Base-by-base conservation (phyloP, 2,113 vertebrate genomes). In the Albula goreensis region DNA sequence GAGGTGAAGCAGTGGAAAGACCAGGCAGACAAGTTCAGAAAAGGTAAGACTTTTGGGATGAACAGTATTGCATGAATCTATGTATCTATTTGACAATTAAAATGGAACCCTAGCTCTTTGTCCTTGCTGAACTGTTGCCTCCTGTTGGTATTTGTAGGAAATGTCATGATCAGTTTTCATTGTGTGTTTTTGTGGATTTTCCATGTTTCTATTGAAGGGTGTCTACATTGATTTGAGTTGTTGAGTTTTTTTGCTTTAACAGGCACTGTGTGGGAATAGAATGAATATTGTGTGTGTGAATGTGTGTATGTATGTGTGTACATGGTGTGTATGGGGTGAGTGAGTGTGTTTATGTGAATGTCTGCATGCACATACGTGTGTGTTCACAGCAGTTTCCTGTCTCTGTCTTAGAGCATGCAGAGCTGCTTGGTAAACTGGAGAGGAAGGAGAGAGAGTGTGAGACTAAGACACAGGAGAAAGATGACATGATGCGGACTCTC, bases 401-500 rank as follows among this genome's bases (percentile, higher is more conserved):
- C 66, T 51, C 31, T 8, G 31, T n/a, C 89, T 15, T 50, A 99
- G 98, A 99, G 22, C 97, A 99, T n/a, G 89, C 89, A 0, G 98
- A 99, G 89, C 93, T 99, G 81, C 90, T 96, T 89, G 96, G 91
- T 83, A 96, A 95, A 81, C 92, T 99, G 83, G 98, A 99, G 92
- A 96, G 95, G 93, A 99, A 99, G 88, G 98, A 99, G 87, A 90
- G 98, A 0, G 98, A 99, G 91, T 99, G 98, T 25, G 98, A 99
- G 31, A 97, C 96, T 7, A 99, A 99, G 93, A 98, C 98, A 0
- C 92, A 97, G 88, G 98, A 99, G 90, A 99, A 97, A 87, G 98
- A 99, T 3, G 98, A 99, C 85, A 99, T 99, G 98, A 99, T 99
- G 98, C 97, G 97, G 94, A 99, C 98, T 0, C 91, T 99, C 89